phyloP scores from a whole-genome alignment of 1,140 invertebrate species.

The Tetramorium alpestre region DNA sequence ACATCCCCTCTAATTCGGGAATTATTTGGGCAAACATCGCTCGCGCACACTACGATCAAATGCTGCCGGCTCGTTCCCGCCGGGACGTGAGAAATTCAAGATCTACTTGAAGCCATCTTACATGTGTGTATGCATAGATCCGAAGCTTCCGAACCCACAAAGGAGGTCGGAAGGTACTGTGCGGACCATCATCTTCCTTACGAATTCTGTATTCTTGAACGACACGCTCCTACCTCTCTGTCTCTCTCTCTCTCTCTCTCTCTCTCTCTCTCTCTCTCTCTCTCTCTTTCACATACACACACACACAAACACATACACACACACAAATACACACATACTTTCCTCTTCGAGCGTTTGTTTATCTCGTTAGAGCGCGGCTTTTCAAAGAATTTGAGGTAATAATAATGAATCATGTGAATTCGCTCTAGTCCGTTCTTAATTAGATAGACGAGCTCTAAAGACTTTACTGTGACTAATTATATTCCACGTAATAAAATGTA shows the following conservation, averaged over 20 bases:
- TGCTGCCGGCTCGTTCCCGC: constrained; percentile 53
- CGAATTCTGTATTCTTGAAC: constrained; percentile 41
- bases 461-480: constrained; percentile 12
- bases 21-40: constrained; percentile 72
- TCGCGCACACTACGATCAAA: constrained; percentile 50
- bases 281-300: background rate
- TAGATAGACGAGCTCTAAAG: constrained; percentile 33
- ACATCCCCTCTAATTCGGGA: constrained; percentile 68
- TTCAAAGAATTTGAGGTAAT: constrained; percentile 45
- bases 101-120: constrained; percentile 22
- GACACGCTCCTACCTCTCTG: background rate
- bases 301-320: too few relatives aligned
- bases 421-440: constrained; percentile 3
- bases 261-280: too few relatives aligned
- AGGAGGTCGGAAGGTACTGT: constrained; percentile 5
- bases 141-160: constrained; percentile 35
- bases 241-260: background rate
- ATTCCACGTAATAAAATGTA: background rate
- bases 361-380: constrained; percentile 40
- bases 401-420: constrained; percentile 27
- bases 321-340: too few relatives aligned
- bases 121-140: constrained; percentile 39
- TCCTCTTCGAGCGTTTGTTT: constrained; percentile 4
- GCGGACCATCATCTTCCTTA: constrained; percentile 42
- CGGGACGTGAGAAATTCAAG: constrained; percentile 66